Evolutionary conservation across 2,797 vertebrate species (phyloP), one percentile per base, ranked within the genome.

Genomic region (Chrysocyon brachyurus): DNA sequence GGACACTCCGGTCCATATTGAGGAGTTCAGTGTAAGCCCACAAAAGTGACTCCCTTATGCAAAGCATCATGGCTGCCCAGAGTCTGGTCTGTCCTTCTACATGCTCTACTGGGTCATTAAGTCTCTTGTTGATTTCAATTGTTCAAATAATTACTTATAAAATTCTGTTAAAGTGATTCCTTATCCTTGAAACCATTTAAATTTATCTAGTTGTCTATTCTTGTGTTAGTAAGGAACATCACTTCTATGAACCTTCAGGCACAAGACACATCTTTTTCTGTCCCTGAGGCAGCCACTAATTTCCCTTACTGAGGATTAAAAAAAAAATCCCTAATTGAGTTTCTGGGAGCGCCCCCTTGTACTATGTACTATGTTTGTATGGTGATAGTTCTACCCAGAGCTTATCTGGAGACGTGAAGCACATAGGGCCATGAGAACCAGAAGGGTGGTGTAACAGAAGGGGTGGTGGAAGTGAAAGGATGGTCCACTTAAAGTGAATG

Each of bases 61-160:
- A 56, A 12, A 57, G n/a, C 10, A 1, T 17, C 77, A 12, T 11
- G 5, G 6, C 11, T 8, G 2, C 56, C 16, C 6, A 7, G 6
- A 64, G 12, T 63, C 19, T 26, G 46, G 10, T 66, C 36, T 16
- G 12, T 22, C 31, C 28, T 54, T 28, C 16, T 26, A 4, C 21
- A 72, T 3, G 46, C 22, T 64, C 6, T 52, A 12, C 12, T 3
- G 0, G 40, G 7, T 54, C 54, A 88, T 85, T 94, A 75, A 73
- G 16, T 61, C 12, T 49, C 24, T 12, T 22, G 14, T 4, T 85
- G n/a, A 68, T 70, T 68, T 72, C 46, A 82, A 70, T 26, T 78
- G 1, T 72, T 77, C 72, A 85, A 75, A 81, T 14, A 57, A 66
- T 40, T 56, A 85, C 19, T 90, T 56, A 0, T 12, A 81, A 83